Conservation (phyloP, 2,888 invertebrate species). For the Drosophila nr. perissopoda region DNA sequence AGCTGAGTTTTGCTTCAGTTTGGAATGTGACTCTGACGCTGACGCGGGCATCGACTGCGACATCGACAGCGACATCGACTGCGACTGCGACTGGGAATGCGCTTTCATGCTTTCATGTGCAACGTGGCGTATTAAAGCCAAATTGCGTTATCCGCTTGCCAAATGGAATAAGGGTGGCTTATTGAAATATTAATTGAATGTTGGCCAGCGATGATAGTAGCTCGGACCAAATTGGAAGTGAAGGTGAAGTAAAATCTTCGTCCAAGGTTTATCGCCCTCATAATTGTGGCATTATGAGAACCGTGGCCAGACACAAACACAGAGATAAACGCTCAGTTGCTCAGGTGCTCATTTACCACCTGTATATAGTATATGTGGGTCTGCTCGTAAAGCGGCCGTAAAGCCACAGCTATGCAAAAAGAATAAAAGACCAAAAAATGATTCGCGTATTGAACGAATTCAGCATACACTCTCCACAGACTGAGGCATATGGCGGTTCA, state of each 20-base stretch:
- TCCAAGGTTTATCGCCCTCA: slow-evolving; percentile 67
- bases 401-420: slow-evolving; percentile 51
- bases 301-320: slow-evolving; percentile 52
- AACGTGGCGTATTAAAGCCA: slow-evolving; percentile 65
- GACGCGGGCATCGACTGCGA: background rate
- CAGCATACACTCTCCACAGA: slow-evolving; percentile 30
- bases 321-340: slow-evolving; percentile 27
- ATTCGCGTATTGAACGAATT: slow-evolving; percentile 48
- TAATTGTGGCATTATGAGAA: slow-evolving; percentile 72
- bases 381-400: slow-evolving; percentile 69
- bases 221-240: slow-evolving; percentile 13
- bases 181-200: slow-evolving; percentile 82
- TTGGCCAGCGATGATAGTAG: slow-evolving; percentile 57
- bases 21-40: slow-evolving; percentile 1
- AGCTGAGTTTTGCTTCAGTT: slow-evolving; percentile 34
- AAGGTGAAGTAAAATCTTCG: slow-evolving; percentile 28
- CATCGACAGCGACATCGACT: background rate
- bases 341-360: slow-evolving; percentile 15
- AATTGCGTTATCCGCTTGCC: slow-evolving; percentile 74
- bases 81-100: slow-evolving; percentile 28
- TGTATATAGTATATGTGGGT: slow-evolving; percentile 30
- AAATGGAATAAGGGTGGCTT: slow-evolving; percentile 74
- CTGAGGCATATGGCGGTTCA: slow-evolving; percentile 3
- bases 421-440: slow-evolving; percentile 35
- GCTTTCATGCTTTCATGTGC: slow-evolving; percentile 56